Evolutionary conservation across 2,113 vertebrate genomes (phyloP).

Genomic region (Anser brachyrhynchus): DNA sequence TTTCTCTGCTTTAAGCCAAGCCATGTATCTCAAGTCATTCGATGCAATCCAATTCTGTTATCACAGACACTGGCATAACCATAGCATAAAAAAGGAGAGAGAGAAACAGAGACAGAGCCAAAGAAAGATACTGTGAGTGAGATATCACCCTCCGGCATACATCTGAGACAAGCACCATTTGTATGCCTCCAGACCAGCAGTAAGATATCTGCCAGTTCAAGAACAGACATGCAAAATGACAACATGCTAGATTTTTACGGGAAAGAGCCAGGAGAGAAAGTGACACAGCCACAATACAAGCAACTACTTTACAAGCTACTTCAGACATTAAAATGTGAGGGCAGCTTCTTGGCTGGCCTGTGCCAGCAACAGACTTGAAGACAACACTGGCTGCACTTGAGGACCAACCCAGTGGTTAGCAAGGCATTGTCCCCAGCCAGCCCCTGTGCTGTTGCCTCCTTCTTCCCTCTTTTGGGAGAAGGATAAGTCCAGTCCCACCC

Average conservation of each 20-base stretch:
- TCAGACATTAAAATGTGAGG: neutral
- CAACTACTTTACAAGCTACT: neutral
- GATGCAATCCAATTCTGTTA: neutral
- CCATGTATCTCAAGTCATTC: neutral
- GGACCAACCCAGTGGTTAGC: neutral
- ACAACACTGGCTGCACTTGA: neutral
- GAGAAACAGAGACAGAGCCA: neutral
- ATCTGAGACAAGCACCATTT: neutral
- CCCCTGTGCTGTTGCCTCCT: too few relatives aligned
- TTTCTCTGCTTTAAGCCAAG: neutral
- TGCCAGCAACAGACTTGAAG: neutral
- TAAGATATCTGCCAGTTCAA: neutral
- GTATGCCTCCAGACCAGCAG: neutral
- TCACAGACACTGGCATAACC: neutral
- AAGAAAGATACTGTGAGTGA: neutral
- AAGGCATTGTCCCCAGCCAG: neutral
- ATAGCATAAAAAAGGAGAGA: neutral
- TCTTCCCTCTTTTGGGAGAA: neutral
- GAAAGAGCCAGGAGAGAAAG: neutral
- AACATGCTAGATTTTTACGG: neutral
- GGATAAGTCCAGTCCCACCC: neutral
- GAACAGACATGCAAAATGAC: neutral
- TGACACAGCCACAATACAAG: fast-evolving
- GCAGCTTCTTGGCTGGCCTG: neutral
- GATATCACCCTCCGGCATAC: fast-evolving